Percentiles rank a stretch among this genome's conserved stretches.
These are phyloP conservation scores for Girardinichthys multiradiatus DNA, from an alignment of 2,113 vertebrate genomes.

Conservation along the genomic window DNA sequence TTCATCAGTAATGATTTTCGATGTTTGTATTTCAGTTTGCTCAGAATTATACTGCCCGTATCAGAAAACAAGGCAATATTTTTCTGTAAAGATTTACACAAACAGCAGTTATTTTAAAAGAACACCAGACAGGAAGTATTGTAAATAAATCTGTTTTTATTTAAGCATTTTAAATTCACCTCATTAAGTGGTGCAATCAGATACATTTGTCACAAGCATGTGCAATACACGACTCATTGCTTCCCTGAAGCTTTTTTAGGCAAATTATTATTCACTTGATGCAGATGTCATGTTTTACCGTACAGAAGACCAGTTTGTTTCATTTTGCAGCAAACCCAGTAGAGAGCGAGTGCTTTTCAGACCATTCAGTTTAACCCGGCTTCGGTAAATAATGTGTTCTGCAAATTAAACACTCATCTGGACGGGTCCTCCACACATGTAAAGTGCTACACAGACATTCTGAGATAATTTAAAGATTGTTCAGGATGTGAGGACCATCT, in stretches of 20 bases:
- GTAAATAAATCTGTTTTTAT: slow-evolving; percentile 1
- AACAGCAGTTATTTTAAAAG: neutral
- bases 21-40: too few species aligned
- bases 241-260: slow-evolving; percentile 27
- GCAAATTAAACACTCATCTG: slow-evolving; percentile 13
- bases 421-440: slow-evolving; percentile 23
- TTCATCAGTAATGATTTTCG: too few species aligned
- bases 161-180: neutral
- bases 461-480: slow-evolving; percentile 11
- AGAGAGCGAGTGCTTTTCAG: neutral
- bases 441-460: slow-evolving; percentile 66
- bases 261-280: slow-evolving; percentile 40
- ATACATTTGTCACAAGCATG: neutral
- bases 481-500: slow-evolving; percentile 1
- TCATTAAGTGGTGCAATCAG: neutral
- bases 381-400: slow-evolving; percentile 8
- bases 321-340: slow-evolving; percentile 9
- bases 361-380: neutral
- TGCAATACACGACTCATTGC: slow-evolving; percentile 4
- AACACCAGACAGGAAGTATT: neutral
- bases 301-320: slow-evolving; percentile 9
- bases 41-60: too few species aligned
- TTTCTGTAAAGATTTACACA: neutral
- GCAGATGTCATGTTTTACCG: slow-evolving; percentile 11
- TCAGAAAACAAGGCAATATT: neutral